Percentiles rank a stretch among this genome's conserved stretches.
phyloP scores from a whole-genome alignment of 2,113 vertebrate species.

The Cariama cristata region DNA sequence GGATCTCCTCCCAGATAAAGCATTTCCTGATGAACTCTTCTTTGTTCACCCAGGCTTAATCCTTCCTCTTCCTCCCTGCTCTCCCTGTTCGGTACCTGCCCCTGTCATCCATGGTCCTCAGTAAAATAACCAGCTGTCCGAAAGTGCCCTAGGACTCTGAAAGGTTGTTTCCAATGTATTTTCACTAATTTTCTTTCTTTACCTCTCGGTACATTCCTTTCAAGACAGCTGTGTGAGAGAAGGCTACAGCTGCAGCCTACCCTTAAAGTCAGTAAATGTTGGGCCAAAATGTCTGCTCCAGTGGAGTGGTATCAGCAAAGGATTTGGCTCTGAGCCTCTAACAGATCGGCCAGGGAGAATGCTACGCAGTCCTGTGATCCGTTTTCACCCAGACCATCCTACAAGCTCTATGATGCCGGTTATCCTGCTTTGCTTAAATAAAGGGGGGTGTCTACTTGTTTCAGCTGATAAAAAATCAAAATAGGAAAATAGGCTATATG shows the following conservation, averaged over 20 bases:
- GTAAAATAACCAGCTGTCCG: not conserved
- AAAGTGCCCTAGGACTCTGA: not conserved
- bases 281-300: not conserved
- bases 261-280: not conserved
- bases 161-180: not conserved
- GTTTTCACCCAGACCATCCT: not conserved
- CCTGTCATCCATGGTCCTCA: not conserved
- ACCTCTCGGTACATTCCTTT: not conserved
- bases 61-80: not conserved
- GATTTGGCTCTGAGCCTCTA: not conserved
- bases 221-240: not conserved
- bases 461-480: not conserved
- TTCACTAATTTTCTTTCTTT: not conserved
- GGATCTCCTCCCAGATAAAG: not conserved
- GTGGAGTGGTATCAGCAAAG: not conserved
- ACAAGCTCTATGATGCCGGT: accelerated
- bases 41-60: not conserved
- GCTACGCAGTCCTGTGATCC: not conserved
- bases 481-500: not conserved
- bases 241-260: not conserved
- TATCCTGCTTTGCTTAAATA: not conserved
- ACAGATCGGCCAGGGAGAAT: not conserved
- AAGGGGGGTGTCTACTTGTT: not conserved
- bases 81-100: not conserved
- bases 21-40: not conserved